Conservation (phyloP, 2,797 vertebrate genomes). For the Sebastes nivosus region DNA sequence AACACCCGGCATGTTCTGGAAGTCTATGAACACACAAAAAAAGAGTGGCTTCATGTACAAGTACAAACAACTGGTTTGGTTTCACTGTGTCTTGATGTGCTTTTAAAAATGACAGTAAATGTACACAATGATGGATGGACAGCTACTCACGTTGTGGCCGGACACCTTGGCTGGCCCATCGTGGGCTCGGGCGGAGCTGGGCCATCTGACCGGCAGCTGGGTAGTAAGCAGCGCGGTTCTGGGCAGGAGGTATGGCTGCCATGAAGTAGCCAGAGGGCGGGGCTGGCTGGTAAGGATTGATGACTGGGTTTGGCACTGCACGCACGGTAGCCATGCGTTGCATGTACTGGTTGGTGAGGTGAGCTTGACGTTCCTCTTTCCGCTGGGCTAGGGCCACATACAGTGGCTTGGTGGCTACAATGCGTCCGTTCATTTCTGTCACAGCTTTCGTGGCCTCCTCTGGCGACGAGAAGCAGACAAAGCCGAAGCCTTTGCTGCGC, state of each 20-base stretch:
- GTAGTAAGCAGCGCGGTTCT: conserved; percentile 95
- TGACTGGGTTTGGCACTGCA: conserved; percentile 94
- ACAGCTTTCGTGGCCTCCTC: conserved; percentile 99
- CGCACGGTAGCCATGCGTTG: conserved; percentile 96
- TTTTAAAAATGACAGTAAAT: background rate
- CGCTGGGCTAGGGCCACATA: conserved; percentile 96
- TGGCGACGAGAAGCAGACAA: conserved; percentile 97
- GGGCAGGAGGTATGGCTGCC: conserved; percentile 95
- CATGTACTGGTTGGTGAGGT: conserved; percentile 98
- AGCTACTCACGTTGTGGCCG: conserved; percentile 92
- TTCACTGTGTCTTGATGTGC: background rate
- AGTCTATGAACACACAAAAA: conserved; percentile 81
- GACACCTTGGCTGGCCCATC: conserved; percentile 95
- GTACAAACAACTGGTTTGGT: background rate
- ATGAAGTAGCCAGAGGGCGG: conserved; percentile 97
- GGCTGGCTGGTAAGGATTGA: conserved; percentile 95
- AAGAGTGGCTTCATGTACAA: background rate
- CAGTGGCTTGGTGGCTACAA: conserved; percentile 95
- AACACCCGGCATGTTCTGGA: conserved; percentile 93
- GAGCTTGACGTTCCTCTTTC: conserved; percentile 96
- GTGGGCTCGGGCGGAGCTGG: conserved; percentile 93
- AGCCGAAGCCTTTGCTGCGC: conserved; percentile 97
- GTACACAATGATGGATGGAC: background rate
- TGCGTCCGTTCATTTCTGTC: conserved; percentile 98
- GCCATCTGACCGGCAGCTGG: conserved; percentile 94